Conservation (phyloP, 2,113 vertebrate genomes). For the Pomatostomus ruficeps region DNA sequence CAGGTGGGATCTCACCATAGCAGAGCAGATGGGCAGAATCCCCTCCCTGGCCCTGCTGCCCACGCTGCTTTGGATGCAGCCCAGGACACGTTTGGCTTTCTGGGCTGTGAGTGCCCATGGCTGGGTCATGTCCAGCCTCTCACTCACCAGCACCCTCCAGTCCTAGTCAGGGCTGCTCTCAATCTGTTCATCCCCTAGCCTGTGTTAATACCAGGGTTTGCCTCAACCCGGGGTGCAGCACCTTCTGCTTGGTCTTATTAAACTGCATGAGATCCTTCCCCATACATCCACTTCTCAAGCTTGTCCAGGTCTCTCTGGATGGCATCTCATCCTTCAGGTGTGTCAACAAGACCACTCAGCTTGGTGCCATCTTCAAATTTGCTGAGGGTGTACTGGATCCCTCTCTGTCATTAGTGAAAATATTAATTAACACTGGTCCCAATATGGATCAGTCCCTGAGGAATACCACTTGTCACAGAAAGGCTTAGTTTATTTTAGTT, state of each 20-base stretch:
- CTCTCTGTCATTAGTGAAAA: background rate
- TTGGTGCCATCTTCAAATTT: background rate
- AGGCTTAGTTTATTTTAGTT: background rate
- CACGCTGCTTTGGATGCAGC: fast-evolving
- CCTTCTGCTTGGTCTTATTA: background rate
- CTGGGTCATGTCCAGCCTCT: background rate
- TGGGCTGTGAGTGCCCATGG: fast-evolving
- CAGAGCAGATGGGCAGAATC: background rate
- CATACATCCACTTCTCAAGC: background rate
- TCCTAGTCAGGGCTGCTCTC: background rate
- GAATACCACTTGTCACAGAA: background rate
- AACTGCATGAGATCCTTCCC: background rate
- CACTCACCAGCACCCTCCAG: background rate
- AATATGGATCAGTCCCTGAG: background rate
- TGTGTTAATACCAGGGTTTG: fast-evolving
- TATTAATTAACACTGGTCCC: background rate
- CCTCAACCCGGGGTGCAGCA: fast-evolving
- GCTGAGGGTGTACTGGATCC: fast-evolving
- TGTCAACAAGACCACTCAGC: background rate
- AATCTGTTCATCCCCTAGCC: background rate
- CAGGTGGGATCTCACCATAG: background rate
- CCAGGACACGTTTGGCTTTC: fast-evolving
- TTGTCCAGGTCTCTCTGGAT: background rate
- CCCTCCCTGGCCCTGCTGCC: fast-evolving
- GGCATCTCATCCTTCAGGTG: background rate